Evolutionary conservation across 2,113 vertebrate species (phyloP).

Genomic region (Numenius arquata): DNA sequence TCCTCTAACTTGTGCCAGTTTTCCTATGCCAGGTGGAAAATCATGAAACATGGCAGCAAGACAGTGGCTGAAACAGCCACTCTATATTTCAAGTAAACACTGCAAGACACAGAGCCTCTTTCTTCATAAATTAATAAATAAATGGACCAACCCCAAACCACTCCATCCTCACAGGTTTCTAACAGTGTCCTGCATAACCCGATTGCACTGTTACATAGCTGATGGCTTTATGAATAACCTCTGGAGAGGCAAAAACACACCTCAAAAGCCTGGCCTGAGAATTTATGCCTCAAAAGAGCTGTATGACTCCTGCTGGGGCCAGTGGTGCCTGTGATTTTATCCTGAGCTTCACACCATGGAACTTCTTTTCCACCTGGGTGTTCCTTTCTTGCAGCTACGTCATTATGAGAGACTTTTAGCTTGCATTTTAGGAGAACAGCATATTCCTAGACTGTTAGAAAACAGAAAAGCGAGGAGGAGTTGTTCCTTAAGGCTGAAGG

Average conservation of each 20-base stretch:
- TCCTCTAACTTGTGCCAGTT: conserved; percentile 24
- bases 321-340: not conserved
- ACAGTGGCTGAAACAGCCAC: not conserved
- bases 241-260: not conserved
- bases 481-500: not conserved
- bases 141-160: not conserved
- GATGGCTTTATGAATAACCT: not conserved
- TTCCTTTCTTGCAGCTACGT: not conserved
- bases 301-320: rapidly evolving
- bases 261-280: not conserved
- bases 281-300: not conserved
- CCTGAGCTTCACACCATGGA: not conserved
- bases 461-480: not conserved
- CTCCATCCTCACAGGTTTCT: not conserved
- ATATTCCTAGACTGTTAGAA: not conserved
- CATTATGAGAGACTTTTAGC: not conserved
- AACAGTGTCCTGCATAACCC: not conserved
- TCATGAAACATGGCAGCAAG: conserved; percentile 12
- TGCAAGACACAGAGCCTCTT: not conserved
- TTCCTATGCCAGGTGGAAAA: conserved; percentile 49
- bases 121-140: conserved; percentile 23
- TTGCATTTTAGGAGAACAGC: not conserved
- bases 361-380: not conserved
- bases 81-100: conserved; percentile 27
- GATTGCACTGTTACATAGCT: not conserved